Evolutionary conservation across 2,113 vertebrate genomes (phyloP), one percentile per base, ranked within the genome.

Genomic region (Struthio camelus): DNA sequence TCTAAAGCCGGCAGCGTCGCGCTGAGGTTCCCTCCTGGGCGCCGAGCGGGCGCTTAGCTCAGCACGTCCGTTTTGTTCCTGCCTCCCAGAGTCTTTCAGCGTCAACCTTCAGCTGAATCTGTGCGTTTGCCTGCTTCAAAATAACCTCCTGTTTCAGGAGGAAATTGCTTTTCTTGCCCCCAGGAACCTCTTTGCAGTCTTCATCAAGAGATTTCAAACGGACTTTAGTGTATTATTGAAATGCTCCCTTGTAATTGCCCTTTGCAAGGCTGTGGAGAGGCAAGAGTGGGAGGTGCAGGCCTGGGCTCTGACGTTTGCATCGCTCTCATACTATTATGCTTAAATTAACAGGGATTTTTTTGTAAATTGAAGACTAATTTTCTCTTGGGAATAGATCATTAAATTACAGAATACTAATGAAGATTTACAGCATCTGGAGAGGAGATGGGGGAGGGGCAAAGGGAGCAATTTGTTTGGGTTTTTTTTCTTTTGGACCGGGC

Each of bases 391-490:
- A 44, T 36, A 80, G 89, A 86, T 94, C 85, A 97, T 95, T 96
- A 94, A 96, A 97, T 95, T 96, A 97, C 71, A 83, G 94, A 75
- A 75, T 48, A 75, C 59, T 85, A 93, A 97, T 96, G 94, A 88
- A 90, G 96, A 94, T 89, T 75, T 87, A 89, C 70, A 53, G 91
- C 92, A 77, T 66, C 86, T 72, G 66, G 48, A 56, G 50, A 11
- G 22, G 71, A 66, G 56, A 14, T 0, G 5, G 80, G 44, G 59
- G 46, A 92, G 54, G 58, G 62, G 64, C 62, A 79, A 75, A 67
- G n/a, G 40, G 65, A 70, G 40, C 46, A 11, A 38, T 87, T 85
- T 67, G 65, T 50, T 46, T 48, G 27, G 48, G 0, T 1, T 2
- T 36, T 85, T 58, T 30, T 2, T 9, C 38, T 3, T 27, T 40